Evolutionary conservation across 2,113 vertebrate species (phyloP).

Genomic region (Noturus placidus): DNA sequence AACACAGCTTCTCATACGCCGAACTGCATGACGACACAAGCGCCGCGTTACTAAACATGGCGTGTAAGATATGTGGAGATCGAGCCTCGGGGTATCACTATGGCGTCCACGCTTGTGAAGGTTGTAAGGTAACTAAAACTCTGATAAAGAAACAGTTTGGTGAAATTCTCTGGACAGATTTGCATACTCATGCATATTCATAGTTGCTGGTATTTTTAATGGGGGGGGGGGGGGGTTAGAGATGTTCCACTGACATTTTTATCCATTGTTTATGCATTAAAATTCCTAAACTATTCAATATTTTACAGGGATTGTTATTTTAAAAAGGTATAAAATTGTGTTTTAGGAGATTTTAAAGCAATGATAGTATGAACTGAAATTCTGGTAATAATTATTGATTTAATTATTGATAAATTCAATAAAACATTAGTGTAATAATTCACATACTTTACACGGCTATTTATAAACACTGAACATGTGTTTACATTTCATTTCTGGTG

Average conservation of each 20-base stretch:
- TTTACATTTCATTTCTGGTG: too few relatives aligned
- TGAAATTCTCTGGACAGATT: background rate
- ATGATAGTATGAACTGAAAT: too few relatives aligned
- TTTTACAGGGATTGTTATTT: background rate
- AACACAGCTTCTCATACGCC: slow-evolving; percentile 71
- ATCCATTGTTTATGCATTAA: background rate
- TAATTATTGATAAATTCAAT: background rate
- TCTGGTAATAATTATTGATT: background rate
- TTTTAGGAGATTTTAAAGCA: too few relatives aligned
- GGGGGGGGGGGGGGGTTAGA: background rate
- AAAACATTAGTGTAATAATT: too few relatives aligned
- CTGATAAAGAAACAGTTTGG: background rate
- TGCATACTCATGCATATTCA: background rate
- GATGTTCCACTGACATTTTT: background rate
- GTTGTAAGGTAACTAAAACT: slow-evolving; percentile 76
- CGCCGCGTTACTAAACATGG: slow-evolving; percentile 76
- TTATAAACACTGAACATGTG: too few relatives aligned
- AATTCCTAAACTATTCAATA: background rate
- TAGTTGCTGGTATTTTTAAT: background rate
- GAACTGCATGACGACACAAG: slow-evolving; percentile 71
- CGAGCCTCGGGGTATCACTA: slow-evolving; percentile 85
- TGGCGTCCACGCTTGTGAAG: slow-evolving; percentile 84
- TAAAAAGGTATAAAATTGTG: too few relatives aligned
- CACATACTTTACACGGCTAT: too few relatives aligned
- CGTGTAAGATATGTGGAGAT: slow-evolving; percentile 84